phyloP scores from a whole-genome alignment of 2,797 vertebrate genomes.

The Urosaurus nigricauda region DNA sequence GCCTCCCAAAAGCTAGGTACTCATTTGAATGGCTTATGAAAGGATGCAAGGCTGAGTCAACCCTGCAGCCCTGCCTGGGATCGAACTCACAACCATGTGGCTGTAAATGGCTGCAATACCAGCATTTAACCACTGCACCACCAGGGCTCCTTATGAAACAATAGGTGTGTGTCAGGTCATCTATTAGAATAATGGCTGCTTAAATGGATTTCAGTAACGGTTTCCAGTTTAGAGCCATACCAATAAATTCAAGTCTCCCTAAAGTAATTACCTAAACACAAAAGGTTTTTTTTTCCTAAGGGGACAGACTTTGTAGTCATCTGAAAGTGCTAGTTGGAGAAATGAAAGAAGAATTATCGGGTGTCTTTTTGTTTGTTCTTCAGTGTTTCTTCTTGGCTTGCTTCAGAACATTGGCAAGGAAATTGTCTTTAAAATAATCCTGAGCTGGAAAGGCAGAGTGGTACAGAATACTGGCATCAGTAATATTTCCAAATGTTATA shows the following conservation, averaged over 20 bases:
- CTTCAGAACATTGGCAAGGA: conserved; percentile 17
- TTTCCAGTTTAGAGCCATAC: neutral
- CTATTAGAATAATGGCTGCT: conserved; percentile 8
- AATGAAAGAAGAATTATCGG: neutral
- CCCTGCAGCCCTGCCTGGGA: no score
- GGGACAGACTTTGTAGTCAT: neutral
- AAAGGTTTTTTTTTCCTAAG: neutral
- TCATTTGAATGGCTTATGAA: no score
- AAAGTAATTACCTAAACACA: conserved; percentile 12
- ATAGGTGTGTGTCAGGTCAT: neutral
- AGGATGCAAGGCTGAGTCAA: no score
- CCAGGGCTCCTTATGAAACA: no score
- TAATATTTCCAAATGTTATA: neutral
- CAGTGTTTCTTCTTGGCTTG: neutral
- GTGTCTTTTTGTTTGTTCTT: neutral
- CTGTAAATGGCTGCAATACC: no score
- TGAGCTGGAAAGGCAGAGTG: conserved; percentile 20
- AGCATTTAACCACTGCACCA: no score
- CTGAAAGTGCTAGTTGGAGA: neutral
- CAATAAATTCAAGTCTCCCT: conserved; percentile 1
- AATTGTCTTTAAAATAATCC: neutral
- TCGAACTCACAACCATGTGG: no score
- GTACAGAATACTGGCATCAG: neutral
- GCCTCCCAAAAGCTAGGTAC: no score
- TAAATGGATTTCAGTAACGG: neutral